Evolutionary conservation across 2,113 vertebrate species (phyloP), one percentile per base, ranked within the genome.

Genomic region (Theristicus caerulescens): DNA sequence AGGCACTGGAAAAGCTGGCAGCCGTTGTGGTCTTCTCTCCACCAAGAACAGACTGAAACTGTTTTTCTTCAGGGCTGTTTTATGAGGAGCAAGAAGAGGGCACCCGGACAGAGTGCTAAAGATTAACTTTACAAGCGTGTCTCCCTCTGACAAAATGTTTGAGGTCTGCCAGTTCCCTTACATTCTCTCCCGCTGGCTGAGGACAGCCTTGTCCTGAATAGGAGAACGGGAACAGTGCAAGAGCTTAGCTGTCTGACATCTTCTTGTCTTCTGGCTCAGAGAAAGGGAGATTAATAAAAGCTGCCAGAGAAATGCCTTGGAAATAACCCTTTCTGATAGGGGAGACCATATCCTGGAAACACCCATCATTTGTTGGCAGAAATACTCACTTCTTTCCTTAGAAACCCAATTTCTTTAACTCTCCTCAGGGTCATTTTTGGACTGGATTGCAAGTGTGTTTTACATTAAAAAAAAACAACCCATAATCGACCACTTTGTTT

Each of bases 281-380:
- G 80, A 66, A 49, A 76, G 54, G 66, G 62, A 80, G 44, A 90
- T 72, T 91, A 93, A 88, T 69, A 67, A 91, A 90, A 95, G 80
- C 82, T 87, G 82, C 58, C 91, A 92, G 64, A 92, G 73, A 87
- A 95, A 74, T 89, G 85, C 73, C 74, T 95, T 54, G 64, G 78
- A 95, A 95, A 91, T 79, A 77, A 96, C 92, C 82, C 87, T 88
- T 94, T 92, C 76, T 90, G 74, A 89, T 61, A 87, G 83, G 66
- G 78, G 44, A 92, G 71, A 61, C 62, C 70, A 55, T n/a, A 91
- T 94, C 73, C 77, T 95, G 95, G 80, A 93, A 96, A 97, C 70
- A 73, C 57, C 73, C 80, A 54, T 85, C 61, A 44, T 32, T 93
- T 88, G 20, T 76, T 90, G 88, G 96, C 93, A 92, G 31, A 76